These are phyloP conservation scores for Montipora sp. DNA, from an alignment of 64 coral and sea anemone species.

Conservation along the genomic window DNA sequence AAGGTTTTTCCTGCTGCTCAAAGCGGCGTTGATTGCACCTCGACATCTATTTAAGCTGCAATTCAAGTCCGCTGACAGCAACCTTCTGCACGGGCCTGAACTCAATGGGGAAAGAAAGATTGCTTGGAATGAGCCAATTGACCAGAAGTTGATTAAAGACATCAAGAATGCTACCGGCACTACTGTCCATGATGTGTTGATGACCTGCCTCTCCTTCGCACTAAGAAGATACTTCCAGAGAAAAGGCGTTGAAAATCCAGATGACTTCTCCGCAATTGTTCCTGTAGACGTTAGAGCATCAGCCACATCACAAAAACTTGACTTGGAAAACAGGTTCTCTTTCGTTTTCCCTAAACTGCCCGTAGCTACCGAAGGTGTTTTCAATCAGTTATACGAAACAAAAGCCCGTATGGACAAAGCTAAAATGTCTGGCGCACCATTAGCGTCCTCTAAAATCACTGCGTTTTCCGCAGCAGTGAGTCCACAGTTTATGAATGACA, in stretches of 20 bases:
- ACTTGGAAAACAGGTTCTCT: slow-evolving; percentile 85
- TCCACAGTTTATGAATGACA: slow-evolving; percentile 59
- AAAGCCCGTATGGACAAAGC: slow-evolving; percentile 79
- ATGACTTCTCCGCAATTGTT: slow-evolving; percentile 73
- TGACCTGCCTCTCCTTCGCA: slow-evolving; percentile 78
- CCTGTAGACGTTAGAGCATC: slow-evolving; percentile 87
- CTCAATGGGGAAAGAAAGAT: slow-evolving; percentile 80
- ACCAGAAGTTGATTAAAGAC: slow-evolving; percentile 76
- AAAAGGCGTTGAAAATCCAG: slow-evolving; percentile 66
- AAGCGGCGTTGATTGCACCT: slow-evolving; percentile 60
- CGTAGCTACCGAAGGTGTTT: slow-evolving; percentile 36
- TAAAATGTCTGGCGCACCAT: slow-evolving; percentile 83
- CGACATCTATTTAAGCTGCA: slow-evolving; percentile 47
- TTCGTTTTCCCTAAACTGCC: slow-evolving; percentile 76
- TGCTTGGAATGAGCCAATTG: slow-evolving; percentile 72
- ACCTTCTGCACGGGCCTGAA: slow-evolving; percentile 79
- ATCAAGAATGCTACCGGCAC: slow-evolving; percentile 84
- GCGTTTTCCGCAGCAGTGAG: slow-evolving; percentile 54
- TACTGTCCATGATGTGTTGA: slow-evolving; percentile 91
- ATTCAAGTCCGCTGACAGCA: slow-evolving; percentile 43
- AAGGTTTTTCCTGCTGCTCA: slow-evolving; percentile 44
- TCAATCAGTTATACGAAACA: slow-evolving; percentile 67
- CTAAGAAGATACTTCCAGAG: slow-evolving; percentile 81
- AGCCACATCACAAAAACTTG: slow-evolving; percentile 8
- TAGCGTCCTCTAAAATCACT: slow-evolving; percentile 54